Base-by-base conservation (phyloP, 2,113 vertebrate genomes). In the Ibidorhyncha struthersii region DNA sequence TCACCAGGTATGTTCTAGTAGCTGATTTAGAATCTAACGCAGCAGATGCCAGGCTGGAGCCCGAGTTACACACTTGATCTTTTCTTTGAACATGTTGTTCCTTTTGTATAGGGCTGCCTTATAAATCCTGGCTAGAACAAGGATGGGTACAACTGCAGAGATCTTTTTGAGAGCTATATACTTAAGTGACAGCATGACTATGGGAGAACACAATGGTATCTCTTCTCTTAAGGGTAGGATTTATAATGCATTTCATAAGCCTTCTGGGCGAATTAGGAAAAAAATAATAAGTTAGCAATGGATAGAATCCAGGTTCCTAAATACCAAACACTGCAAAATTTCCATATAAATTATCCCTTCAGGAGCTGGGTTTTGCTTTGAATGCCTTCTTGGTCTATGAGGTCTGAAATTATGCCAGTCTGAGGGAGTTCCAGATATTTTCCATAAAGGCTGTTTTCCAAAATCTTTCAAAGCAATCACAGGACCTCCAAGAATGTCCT, bases 261-360 rank as follows among this genome's bases (percentile, higher is more conserved):
- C 96, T 97, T 97, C 92, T 97, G 95, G 95, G 88, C 93, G 97
- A 96, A 97, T 97, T 96, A 98, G 85, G 96, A 95, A 82, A 97
- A 96, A 97, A 91, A 79, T 61, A 90, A 70, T 65, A 96, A 97
- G 96, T 91, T 97, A 97, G 95, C 83, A 58, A 43, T 98, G 97
- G 97, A 97, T 61, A 30, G 71, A 86, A 71, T 97, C 97, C 97
- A 98, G 98, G 47, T 96, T 93, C 88, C 97, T 94, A 95, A 97
- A 93, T 95, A 97, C 96, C 96, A 93, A 95, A 96, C 76, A 96
- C 95, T 95, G 91, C 67, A 94, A 93, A 97, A 98, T 98, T 98
- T 98, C 98, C 98, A 98, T 98, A 98, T 98, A 98, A 98, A 98
- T 98, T 97, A 97, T 96, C 96, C 97, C 97, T 98, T 96, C 97